Evolutionary conservation across 2,113 vertebrate genomes (phyloP).

Genomic region (Probosciger aterrimus): DNA sequence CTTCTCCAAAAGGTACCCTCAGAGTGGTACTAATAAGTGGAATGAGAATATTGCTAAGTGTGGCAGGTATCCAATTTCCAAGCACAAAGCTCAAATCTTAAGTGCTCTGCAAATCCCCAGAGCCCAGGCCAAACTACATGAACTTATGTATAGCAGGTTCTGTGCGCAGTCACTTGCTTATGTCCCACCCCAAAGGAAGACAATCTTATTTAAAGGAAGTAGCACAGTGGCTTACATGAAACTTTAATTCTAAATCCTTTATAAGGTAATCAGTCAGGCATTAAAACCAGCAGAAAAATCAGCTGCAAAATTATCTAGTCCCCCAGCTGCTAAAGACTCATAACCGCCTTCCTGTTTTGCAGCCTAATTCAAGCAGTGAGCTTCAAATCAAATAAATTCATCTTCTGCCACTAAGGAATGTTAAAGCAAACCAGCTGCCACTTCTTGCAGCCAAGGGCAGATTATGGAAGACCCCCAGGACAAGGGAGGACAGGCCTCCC

Average conservation of each 20-base stretch:
- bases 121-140: neutral
- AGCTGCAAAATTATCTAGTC: neutral
- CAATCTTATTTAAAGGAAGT: neutral
- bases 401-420: neutral
- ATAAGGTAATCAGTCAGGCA: neutral
- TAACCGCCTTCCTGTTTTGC: neutral
- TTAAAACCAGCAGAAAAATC: neutral
- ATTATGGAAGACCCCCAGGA: neutral
- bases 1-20: neutral
- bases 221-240: neutral
- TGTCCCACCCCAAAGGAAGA: neutral
- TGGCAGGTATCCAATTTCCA: neutral
- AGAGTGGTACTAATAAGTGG: rapidly evolving
- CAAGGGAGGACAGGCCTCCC: neutral
- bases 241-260: neutral
- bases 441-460: neutral
- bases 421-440: neutral
- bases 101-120: neutral
- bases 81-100: neutral
- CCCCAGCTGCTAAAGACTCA: conserved; percentile 3
- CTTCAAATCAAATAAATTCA: neutral
- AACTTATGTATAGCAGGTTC: neutral
- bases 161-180: neutral
- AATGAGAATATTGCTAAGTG: neutral
- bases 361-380: neutral